phyloP scores from a whole-genome alignment of 2,888 invertebrate genomes.

The Aleiodes leptofemur region DNA sequence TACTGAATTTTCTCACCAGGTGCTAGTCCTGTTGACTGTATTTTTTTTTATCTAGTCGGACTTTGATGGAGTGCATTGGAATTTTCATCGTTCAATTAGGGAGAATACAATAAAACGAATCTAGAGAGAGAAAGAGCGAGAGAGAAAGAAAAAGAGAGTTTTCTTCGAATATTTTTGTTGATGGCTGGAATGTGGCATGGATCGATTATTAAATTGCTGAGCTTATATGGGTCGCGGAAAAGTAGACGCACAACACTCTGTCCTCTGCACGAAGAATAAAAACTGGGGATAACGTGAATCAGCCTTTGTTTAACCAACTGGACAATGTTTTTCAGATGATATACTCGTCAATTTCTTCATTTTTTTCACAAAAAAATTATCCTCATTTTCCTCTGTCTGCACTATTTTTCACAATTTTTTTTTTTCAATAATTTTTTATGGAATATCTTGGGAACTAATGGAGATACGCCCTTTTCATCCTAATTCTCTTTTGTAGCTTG shows the following conservation, averaged over 20 bases:
- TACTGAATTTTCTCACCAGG: conserved; percentile 8
- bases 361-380: too few species aligned
- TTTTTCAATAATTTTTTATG: too few species aligned
- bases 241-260: conserved; percentile 3
- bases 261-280: conserved; percentile 15
- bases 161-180: conserved; percentile 9
- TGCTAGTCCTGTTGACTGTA: neutral
- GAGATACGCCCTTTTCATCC: too few species aligned
- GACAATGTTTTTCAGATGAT: conserved; percentile 28
- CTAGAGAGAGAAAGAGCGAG: too few species aligned
- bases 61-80: too few species aligned
- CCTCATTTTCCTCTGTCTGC: neutral
- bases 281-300: conserved; percentile 8
- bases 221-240: conserved; percentile 24
- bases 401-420: too few species aligned
- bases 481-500: too few species aligned
- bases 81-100: too few species aligned
- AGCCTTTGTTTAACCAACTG: conserved; percentile 12
- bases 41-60: neutral
- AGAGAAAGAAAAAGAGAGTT: too few species aligned
- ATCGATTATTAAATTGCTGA: conserved; percentile 23
- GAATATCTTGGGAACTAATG: too few species aligned
- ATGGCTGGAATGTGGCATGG: conserved; percentile 24
- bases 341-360: conserved; percentile 39
- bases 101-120: too few species aligned